Evolutionary conservation across 1,140 invertebrate species (phyloP), one percentile per base, ranked within the genome.

Genomic region (Dufourea novaeangliae): DNA sequence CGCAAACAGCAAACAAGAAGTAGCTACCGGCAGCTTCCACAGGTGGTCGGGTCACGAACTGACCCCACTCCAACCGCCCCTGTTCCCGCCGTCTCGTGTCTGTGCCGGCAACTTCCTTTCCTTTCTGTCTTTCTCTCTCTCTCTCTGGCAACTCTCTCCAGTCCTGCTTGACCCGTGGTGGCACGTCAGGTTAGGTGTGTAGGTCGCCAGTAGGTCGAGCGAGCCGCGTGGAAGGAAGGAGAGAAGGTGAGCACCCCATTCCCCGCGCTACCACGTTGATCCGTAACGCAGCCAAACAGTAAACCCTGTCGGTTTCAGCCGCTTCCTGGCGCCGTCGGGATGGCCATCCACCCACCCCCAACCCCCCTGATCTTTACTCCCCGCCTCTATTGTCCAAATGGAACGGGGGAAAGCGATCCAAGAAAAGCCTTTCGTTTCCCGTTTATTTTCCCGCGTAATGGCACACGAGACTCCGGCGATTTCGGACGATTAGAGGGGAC

Each of bases 11-110:
- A 89, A 90, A 89, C 88, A 87, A 89, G 87, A 89, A 89, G 87
- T 87, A 86, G 86, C 87, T 86, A 89, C 84, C 84, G 85, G 82
- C 85, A 78, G 88, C 88, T 90, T 90, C 90, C 86, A 91, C 90
- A 91, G 90, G 90, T 91, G 90, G 90, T 91, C 89, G 90, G 88
- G 88, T 91, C 88, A 89, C 86, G 87, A 88, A 88, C 87, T 89
- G 88, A 90, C 88, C 88, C 84, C 86, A 84, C 84, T 86, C 87
- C 85, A 80, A 74, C 81, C n/a, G n/a, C 80, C 79, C 79, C 74
- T 73, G 46, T 27, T 63, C 67, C 59, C 62, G 70, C 59, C 62
- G 70, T 71, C 74, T 71, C 67, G 52, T 27, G 46, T 67, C 46
- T 41, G 44, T 61, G 22, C n/a, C 63, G 4, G 27, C 34, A 17